Base-by-base conservation (phyloP, 2,888 invertebrate genomes). In the Melieria picta region DNA sequence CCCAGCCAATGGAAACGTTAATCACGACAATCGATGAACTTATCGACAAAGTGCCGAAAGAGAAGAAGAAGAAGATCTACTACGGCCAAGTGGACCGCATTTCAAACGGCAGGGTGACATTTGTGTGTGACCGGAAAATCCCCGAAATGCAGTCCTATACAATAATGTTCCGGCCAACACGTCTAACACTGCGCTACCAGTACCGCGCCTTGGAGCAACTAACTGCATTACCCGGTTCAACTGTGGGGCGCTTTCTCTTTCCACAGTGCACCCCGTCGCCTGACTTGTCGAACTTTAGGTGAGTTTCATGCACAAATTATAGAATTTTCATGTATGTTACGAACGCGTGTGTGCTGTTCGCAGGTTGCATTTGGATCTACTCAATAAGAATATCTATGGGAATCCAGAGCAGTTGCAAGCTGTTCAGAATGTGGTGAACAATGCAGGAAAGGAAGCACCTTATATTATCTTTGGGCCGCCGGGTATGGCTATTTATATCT, bases 381-480 rank as follows among this genome's bases (percentile, higher is more conserved):
- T 75, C 48, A 80, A 80, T 74, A 42, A 73, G 43, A 43, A 56
- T 2, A 87, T 93, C 48, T 85, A 83, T 58, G 76, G 78, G 0
- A 93, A 93, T 84, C 78, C 82, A 0, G 89, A 91, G 77, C 93
- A 94, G 80, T 87, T 87, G 75, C 87, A 88, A 65, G 93, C 93
- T 1, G 92, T 96, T 1, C 82, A 87, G 65, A 91, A 92, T 78
- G 93, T 94, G 63, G 80, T 93, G 3, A 87, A 89, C 45, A 90
- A 90, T n/a, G 88, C 90, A 2, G 88, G 90, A 0, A 88, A 89
- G 5, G 89, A 89, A 1, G 89, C 90, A 1, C 96, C 97, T 0
- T 96, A 94, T 80, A 90, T 96, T 50, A 88, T 97, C 58, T 95
- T 93, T 86, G 96, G 96, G 3, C 95, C 95, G 16, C 95, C 95